Base-by-base conservation (phyloP, 2,888 invertebrate species). In the Rhagium mordax region DNA sequence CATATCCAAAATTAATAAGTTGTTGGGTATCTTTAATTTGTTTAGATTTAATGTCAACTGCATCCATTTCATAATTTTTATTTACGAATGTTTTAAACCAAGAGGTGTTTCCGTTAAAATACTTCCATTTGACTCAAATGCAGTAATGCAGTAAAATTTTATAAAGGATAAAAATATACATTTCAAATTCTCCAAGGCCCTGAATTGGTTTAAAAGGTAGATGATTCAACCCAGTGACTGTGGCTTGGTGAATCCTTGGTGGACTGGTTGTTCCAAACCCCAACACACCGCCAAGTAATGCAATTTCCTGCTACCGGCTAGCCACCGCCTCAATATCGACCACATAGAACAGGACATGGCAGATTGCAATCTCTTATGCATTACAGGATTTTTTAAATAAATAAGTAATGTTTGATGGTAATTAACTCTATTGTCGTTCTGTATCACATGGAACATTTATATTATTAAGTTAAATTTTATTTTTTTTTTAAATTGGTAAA, bases 321-420 rank as follows among this genome's bases (percentile, higher is more conserved):
- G 72, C 74, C 75, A 74, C 77, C 74, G 75, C 77, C 75, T 75
- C 74, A 73, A 75, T 77, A 75, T 78, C 75, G 75, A 75, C 74
- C 77, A 75, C 77, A 74, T 69, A 72, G 18, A 41, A 59, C 20
- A 59, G 33, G 33, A 33, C 59, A 29, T 59, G 33, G 59, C 49
- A 64, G 55, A 29, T 33, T 20, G 18, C 16, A 13, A 59, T 59
- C 59, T 59, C 27, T 59, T 33, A 59, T 59, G 4, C 33, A 18
- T 41, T 15, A 33, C 27, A 59, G 13, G 33, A 59, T 33, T 33
- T 59, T 29, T 59, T 13, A 59, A 59, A 59, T 20, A 57, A 24
- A 59, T 33, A 18, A 18, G 33, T n/a, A 13, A 27, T 24, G 13
- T 24, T 55, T 20, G 55, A 13, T 24, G 21, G 13, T 21, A 21